These are phyloP conservation scores for Urocyon cinereoargenteus DNA, from an alignment of 2,797 vertebrate genomes.

Conservation along the genomic window DNA sequence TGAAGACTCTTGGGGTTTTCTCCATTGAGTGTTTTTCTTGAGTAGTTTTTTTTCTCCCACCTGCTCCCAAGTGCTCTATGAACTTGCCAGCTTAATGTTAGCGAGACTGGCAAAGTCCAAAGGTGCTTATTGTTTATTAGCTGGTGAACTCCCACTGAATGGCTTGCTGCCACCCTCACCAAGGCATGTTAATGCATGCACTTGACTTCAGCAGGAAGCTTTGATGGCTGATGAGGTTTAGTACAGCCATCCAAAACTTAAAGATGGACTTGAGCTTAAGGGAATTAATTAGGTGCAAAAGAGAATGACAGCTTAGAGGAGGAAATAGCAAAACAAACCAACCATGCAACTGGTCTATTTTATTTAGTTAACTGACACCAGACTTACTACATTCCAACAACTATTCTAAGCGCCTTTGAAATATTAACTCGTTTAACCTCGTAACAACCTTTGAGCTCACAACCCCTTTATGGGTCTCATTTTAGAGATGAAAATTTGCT, in stretches of 20 bases:
- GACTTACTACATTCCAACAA: neutral
- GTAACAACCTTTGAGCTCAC: neutral
- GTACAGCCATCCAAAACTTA: neutral
- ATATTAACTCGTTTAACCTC: slow-evolving; percentile 27
- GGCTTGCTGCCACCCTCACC: neutral
- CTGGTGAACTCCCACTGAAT: neutral
- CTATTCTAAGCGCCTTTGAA: neutral
- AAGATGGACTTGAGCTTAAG: slow-evolving; percentile 3
- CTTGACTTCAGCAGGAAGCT: neutral
- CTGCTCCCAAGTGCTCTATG: neutral
- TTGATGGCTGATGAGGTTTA: neutral
- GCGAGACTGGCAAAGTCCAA: neutral
- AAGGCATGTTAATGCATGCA: neutral
- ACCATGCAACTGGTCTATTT: neutral
- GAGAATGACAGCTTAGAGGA: slow-evolving; percentile 60
- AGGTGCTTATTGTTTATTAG: neutral
- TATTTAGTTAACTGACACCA: neutral
- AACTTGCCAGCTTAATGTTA: slow-evolving; percentile 27
- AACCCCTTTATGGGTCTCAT: neutral
- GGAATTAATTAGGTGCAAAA: slow-evolving; percentile 66
- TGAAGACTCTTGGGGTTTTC: slow-evolving; percentile 32
- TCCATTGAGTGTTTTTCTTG: neutral
- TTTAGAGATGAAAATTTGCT: slow-evolving; percentile 19
- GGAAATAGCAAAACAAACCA: slow-evolving; percentile 14
- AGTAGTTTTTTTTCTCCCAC: neutral